Base-by-base conservation (phyloP, 2,888 invertebrate species). In the Oscheius sp. region DNA sequence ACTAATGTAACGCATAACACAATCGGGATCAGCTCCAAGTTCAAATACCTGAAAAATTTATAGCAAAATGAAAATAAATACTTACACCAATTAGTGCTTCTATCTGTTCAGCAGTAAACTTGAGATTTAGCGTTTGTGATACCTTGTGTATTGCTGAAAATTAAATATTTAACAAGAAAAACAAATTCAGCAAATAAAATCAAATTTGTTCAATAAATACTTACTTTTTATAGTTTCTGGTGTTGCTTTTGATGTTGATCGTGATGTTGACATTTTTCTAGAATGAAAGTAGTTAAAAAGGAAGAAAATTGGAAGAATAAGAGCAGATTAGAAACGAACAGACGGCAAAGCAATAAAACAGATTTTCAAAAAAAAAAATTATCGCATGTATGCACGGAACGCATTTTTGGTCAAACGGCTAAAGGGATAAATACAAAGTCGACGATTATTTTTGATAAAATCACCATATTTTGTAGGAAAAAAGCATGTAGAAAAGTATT, bases 81-180 rank as follows among this genome's bases (percentile, higher is more conserved):
- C 58, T 27, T 61, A 45, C 43, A 41, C 61, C 18, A 6, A 55
- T 25, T 55, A 61, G 21, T 12, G 61, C 61, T 61, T 61, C 45
- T 6, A 61, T 61, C 25, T 61, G 61, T n/a, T 61, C 61, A 9
- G 41, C 61, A 21, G 35, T 61, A 21, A 61, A 61, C n/a, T n/a
- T 61, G 18, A 61, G 25, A 1, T 45, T 45, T n/a, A 61, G 45
- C n/a, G 41, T 13, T 1, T 18, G 2, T 9, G 61, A 41, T 3
- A 61, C 21, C 2, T 41, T 23, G 21, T 18, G 23, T 3, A 61
- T 35, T 3, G 18, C 61, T 61, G 21, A 61, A 61, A 55, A 18
- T 3, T 3, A 49, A 49, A 18, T 18, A 49, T 35, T 35, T 9
- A 35, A 6, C 9, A 6, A 35, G 9, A 35, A 35, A 35, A 35